phyloP scores from a whole-genome alignment of 2,113 vertebrate species.

The Hippocampus comes region DNA sequence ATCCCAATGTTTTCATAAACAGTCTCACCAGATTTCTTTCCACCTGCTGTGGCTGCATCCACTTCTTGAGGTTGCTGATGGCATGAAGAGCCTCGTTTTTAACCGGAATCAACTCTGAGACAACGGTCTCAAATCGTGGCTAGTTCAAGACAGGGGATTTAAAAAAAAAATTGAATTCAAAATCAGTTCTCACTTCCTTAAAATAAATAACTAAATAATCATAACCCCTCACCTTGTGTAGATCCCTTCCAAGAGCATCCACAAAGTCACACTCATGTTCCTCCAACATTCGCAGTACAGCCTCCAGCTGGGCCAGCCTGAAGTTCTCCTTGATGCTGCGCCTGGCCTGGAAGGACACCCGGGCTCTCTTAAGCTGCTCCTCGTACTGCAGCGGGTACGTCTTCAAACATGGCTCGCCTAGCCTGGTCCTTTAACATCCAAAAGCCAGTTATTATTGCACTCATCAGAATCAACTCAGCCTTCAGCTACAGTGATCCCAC shows the following conservation, averaged over 20 bases:
- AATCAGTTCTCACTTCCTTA: background rate
- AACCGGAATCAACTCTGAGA: constrained; percentile 69
- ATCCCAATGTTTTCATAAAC: constrained; percentile 16
- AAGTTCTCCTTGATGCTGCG: constrained; percentile 61
- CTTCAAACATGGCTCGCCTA: constrained; percentile 59
- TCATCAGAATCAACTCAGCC: background rate
- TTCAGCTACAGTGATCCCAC: background rate
- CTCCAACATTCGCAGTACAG: constrained; percentile 66
- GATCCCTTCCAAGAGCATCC: constrained; percentile 67
- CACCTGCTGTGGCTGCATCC: constrained; percentile 71
- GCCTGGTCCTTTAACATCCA: constrained; percentile 58
- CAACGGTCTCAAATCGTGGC: constrained; percentile 73
- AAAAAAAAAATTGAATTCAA: background rate
- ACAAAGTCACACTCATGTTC: constrained; percentile 74
- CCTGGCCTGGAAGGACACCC: constrained; percentile 60
- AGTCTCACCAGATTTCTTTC: constrained; percentile 72
- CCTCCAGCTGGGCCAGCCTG: constrained; percentile 68
- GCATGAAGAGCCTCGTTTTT: constrained; percentile 74
- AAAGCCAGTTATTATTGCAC: background rate
- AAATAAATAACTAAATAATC: background rate
- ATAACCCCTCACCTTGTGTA: constrained; percentile 66
- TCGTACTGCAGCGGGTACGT: constrained; percentile 48
- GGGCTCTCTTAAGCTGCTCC: constrained; percentile 61
- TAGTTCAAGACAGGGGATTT: constrained; percentile 20
- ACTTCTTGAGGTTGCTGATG: constrained; percentile 70